These are phyloP conservation scores for Drosophila eugracilis DNA, from an alignment of 1,140 invertebrate genomes.

Conservation along the genomic window DNA sequence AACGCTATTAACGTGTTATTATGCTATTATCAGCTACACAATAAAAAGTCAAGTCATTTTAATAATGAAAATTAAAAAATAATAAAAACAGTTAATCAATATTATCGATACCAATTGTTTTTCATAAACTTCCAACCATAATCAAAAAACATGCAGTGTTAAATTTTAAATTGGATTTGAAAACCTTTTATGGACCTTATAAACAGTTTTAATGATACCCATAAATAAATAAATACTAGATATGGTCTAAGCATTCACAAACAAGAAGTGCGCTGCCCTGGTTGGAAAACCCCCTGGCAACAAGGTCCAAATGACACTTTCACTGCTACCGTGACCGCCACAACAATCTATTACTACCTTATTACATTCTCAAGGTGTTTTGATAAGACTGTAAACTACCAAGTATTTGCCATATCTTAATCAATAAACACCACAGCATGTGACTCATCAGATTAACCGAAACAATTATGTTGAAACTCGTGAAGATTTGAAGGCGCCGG, in stretches of 20 bases:
- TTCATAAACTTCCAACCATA: too few relatives aligned
- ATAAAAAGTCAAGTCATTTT: too few relatives aligned
- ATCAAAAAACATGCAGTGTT: too few relatives aligned
- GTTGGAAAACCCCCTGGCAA: conserved; percentile 62
- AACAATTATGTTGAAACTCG: conserved; percentile 50
- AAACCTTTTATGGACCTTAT: background rate
- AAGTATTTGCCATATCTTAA: conserved; percentile 14
- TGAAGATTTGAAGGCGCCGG: conserved; percentile 17
- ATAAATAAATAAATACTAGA: conserved; percentile 2
- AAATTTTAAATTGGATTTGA: too few relatives aligned
- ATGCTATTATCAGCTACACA: too few relatives aligned
- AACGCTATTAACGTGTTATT: too few relatives aligned
- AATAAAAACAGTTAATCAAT: too few relatives aligned
- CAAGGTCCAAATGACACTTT: conserved; percentile 56
- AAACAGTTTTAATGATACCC: background rate
- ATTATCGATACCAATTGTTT: too few relatives aligned
- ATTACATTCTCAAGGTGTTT: conserved; percentile 70
- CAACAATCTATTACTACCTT: conserved; percentile 46
- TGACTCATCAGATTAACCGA: conserved; percentile 1
- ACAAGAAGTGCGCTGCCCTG: conserved; percentile 26
- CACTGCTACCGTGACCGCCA: conserved; percentile 41
- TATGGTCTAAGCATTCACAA: background rate
- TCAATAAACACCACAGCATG: conserved; percentile 5
- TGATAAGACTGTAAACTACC: conserved; percentile 45
- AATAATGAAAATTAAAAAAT: too few relatives aligned